Percentiles rank a stretch among this genome's conserved stretches.
Conservation (phyloP, 2,113 vertebrate genomes). For the Peromyscus californicus region DNA sequence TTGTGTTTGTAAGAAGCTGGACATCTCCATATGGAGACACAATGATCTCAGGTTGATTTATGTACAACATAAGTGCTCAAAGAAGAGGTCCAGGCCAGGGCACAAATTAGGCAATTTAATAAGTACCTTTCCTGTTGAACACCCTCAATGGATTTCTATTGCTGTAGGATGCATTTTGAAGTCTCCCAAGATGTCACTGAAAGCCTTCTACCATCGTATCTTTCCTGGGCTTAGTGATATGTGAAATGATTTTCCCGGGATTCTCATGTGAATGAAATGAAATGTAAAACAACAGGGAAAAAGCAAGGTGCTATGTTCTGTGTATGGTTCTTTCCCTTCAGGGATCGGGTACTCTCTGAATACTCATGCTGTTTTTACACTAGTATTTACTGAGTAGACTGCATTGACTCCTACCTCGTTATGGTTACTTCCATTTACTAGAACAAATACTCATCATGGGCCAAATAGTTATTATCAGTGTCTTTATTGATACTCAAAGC, state of each 20-base stretch:
- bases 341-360: neutral
- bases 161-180: neutral
- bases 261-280: constrained; percentile 31
- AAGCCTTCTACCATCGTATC: neutral
- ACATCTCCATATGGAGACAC: neutral
- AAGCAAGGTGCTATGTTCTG: neutral
- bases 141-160: neutral
- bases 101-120: neutral
- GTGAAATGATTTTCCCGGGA: constrained; percentile 27
- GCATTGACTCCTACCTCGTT: neutral
- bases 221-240: constrained; percentile 34
- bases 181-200: constrained; percentile 10
- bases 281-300: constrained; percentile 32
- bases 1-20: neutral
- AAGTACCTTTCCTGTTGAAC: neutral
- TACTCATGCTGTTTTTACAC: neutral
- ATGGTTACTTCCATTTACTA: constrained; percentile 7
- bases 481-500: neutral
- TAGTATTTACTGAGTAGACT: constrained; percentile 12
- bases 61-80: neutral
- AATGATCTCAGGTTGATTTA: neutral
- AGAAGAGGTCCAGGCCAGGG: neutral
- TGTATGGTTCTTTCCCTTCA: neutral
- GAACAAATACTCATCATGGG: constrained; percentile 15
- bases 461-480: constrained; percentile 31